Percentiles rank a stretch among this genome's conserved stretches.
Conservation (phyloP, 1,140 invertebrate genomes). For the Rhagoletis zephyria region DNA sequence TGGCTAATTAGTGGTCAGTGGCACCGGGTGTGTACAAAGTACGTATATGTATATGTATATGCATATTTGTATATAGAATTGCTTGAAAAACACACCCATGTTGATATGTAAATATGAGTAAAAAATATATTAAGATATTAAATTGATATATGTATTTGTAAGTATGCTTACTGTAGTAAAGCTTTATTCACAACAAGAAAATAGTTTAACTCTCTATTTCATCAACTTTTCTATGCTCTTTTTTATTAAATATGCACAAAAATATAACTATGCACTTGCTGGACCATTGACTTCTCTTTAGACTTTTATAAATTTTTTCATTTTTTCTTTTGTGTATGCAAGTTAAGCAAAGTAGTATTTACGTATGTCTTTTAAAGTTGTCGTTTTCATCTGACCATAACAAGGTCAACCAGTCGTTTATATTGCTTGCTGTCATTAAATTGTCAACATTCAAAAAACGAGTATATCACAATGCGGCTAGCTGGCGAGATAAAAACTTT, state of each 20-base stretch:
- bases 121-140: too few relatives aligned
- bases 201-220: neutral
- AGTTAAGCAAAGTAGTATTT: slow-evolving; percentile 5
- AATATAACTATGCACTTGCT: neutral
- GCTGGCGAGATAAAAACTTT: too few relatives aligned
- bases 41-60: neutral
- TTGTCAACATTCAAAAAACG: neutral
- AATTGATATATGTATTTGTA: neutral
- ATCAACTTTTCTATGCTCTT: neutral
- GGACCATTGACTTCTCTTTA: neutral
- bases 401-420: slow-evolving; percentile 22
- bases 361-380: neutral
- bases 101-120: too few relatives aligned
- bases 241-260: neutral
- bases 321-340: slow-evolving; percentile 2
- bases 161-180: too few relatives aligned
- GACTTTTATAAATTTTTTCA: neutral
- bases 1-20: slow-evolving; percentile 30
- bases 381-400: neutral
- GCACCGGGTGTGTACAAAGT: neutral
- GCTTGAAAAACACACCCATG: neutral
- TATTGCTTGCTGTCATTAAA: slow-evolving; percentile 20
- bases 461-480: too few relatives aligned
- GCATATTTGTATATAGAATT: neutral
- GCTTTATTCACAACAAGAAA: neutral